These are phyloP conservation scores for Oxyura jamaicensis DNA, from an alignment of 2,113 vertebrate genomes.

Conservation along the genomic window DNA sequence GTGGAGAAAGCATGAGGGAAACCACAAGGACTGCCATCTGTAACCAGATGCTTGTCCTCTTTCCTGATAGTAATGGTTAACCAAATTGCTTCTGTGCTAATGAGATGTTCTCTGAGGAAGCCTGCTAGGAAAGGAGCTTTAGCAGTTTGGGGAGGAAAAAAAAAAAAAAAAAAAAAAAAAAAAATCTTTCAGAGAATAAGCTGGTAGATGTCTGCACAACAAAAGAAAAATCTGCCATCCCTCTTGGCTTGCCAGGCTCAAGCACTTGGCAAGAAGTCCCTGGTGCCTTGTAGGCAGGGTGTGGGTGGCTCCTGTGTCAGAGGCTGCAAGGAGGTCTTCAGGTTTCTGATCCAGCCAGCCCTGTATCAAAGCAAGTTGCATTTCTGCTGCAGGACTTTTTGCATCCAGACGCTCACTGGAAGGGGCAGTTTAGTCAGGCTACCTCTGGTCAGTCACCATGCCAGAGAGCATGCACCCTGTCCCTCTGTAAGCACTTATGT, in stretches of 20 bases:
- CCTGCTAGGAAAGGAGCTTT: not conserved
- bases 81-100: not conserved
- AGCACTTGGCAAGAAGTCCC: not conserved
- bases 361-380: not conserved
- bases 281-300: accelerated
- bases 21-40: not conserved
- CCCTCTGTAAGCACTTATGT: not conserved
- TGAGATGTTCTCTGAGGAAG: not conserved
- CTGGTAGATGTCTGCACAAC: not conserved
- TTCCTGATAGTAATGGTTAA: not conserved
- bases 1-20: not conserved
- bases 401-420: accelerated
- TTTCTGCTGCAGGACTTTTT: not conserved
- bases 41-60: not conserved
- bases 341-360: not conserved
- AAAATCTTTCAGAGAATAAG: not conserved
- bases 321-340: not conserved
- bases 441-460: not conserved
- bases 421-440: not conserved
- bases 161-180: not conserved
- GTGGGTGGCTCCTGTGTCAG: not conserved
- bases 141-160: not conserved
- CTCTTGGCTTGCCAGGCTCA: not conserved
- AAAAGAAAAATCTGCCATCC: not conserved
- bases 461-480: accelerated